phyloP scores from a whole-genome alignment of 1,140 invertebrate genomes.

The Panagrolaimus sp. region DNA sequence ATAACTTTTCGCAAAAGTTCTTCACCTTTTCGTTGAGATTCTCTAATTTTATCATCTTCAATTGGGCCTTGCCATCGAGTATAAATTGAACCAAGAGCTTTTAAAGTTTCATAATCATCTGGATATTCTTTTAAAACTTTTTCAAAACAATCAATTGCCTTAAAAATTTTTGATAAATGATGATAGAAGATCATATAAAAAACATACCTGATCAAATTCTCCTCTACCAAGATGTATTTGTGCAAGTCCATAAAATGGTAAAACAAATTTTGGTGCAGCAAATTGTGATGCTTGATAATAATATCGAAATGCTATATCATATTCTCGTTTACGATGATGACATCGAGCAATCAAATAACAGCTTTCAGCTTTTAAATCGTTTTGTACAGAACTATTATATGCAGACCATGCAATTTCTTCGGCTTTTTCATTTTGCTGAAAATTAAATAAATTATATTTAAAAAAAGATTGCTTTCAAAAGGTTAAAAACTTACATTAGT shows the following conservation, averaged over 20 bases:
- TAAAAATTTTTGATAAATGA: no score
- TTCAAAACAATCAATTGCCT: not conserved
- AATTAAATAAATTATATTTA: not conserved
- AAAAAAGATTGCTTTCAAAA: not conserved
- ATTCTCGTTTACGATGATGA: not conserved
- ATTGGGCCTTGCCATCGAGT: constrained; percentile 7
- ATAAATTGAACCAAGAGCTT: constrained; percentile 6
- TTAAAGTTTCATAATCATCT: constrained; percentile 5
- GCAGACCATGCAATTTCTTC: not conserved
- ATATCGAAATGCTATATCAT: not conserved
- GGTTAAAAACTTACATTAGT: not conserved
- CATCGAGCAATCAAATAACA: constrained; percentile 6
- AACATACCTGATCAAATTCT: not conserved
- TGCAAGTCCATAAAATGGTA: not conserved
- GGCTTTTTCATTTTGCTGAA: constrained; percentile 7
- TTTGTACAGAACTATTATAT: not conserved
- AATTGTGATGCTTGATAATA: not conserved
- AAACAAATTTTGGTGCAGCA: not conserved
- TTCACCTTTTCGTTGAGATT: not conserved
- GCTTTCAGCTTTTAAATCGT: not conserved
- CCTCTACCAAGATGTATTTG: constrained; percentile 1
- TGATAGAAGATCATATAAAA: no score
- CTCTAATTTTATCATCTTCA: not conserved
- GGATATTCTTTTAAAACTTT: not conserved
- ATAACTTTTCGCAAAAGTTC: not conserved